Evolutionary conservation across 2,113 vertebrate species (phyloP).

Genomic region (Tachuris rubrigastra): DNA sequence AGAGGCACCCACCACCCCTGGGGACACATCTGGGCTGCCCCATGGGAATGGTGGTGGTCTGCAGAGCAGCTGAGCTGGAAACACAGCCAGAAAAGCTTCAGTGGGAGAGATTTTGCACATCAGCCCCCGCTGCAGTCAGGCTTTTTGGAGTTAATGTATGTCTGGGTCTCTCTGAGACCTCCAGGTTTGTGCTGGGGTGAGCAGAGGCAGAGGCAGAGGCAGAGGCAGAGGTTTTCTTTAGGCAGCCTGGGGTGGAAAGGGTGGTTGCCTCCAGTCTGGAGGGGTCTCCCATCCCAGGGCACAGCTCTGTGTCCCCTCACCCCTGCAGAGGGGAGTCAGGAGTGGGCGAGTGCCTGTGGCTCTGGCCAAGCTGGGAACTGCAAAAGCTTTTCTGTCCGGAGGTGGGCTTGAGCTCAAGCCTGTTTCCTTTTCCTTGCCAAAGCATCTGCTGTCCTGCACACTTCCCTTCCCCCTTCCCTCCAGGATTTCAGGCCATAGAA

Average conservation of each 20-base stretch:
- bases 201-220: background rate
- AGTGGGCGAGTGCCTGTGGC: background rate
- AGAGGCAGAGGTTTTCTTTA: background rate
- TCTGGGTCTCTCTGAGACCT: background rate
- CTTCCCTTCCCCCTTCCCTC: background rate
- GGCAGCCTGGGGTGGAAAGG: background rate
- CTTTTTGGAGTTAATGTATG: fast-evolving
- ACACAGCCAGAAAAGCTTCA: background rate
- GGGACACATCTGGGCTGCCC: background rate
- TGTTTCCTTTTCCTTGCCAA: constrained; percentile 5
- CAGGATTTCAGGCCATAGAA: background rate
- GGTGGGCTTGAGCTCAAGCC: constrained; percentile 21
- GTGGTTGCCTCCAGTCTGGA: fast-evolving
- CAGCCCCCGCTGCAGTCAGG: background rate
- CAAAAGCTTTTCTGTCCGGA: background rate
- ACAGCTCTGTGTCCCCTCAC: fast-evolving
- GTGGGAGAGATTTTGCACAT: background rate
- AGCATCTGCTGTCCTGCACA: constrained; percentile 44
- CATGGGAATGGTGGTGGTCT: background rate
- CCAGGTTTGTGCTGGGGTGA: background rate
- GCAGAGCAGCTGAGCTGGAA: background rate
- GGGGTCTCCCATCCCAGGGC: background rate
- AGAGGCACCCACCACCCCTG: background rate
- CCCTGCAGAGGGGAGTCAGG: background rate
- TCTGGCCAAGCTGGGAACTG: background rate